A percentile compares a stretch with the other conserved stretches of the same genome.
phyloP scores from a whole-genome alignment of 2,888 invertebrate genomes.

The Parnassius apollo region DNA sequence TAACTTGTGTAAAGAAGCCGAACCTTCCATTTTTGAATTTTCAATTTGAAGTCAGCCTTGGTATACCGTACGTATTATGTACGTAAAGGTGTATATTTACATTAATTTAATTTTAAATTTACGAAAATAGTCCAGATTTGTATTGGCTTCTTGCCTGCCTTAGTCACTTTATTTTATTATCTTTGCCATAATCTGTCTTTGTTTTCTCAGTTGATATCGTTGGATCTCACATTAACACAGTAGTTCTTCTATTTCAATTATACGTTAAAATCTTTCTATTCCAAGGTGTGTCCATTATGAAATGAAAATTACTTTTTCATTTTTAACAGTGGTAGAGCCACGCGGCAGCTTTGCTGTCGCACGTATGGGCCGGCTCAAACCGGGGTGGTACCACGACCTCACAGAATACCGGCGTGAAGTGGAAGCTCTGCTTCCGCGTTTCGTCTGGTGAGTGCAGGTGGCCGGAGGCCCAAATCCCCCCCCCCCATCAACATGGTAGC shows the following conservation, averaged over 20 bases:
- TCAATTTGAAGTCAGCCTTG: constrained; percentile 6
- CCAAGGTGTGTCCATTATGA: too few species aligned
- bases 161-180: constrained; percentile 24
- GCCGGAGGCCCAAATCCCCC: too few species aligned
- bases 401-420: too few species aligned
- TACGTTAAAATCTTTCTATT: too few species aligned
- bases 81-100: constrained; percentile 35
- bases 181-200: constrained; percentile 27
- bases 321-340: too few species aligned
- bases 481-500: too few species aligned
- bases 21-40: constrained; percentile 23
- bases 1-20: not conserved
- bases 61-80: not conserved
- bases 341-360: too few species aligned
- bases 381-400: too few species aligned
- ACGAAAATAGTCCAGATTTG: constrained; percentile 42
- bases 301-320: too few species aligned
- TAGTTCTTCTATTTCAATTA: constrained; percentile 1
- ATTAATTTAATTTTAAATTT: constrained; percentile 40
- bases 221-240: not conserved
- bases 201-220: constrained; percentile 32
- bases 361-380: too few species aligned
- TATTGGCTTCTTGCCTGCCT: constrained; percentile 44
- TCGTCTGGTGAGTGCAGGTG: too few species aligned
- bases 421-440: too few species aligned